These are phyloP conservation scores for Rattus rattus DNA, from an alignment of 2,113 vertebrate genomes.

Conservation along the genomic window DNA sequence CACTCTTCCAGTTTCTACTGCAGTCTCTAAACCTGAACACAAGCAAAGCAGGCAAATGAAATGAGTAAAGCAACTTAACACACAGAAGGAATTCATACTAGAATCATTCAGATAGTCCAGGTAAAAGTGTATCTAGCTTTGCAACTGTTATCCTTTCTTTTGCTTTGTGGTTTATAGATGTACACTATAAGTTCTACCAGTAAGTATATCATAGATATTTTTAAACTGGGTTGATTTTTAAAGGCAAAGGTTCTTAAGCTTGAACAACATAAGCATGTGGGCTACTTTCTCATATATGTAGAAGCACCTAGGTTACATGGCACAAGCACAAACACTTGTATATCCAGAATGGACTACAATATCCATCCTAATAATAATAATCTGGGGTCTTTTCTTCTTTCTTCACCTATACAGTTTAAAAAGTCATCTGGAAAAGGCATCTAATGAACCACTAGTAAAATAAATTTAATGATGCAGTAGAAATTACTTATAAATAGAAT, in stretches of 20 bases:
- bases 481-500: slow-evolving; percentile 30
- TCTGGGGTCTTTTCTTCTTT: background rate
- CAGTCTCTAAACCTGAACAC: background rate
- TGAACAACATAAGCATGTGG: background rate
- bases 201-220: background rate
- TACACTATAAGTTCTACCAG: background rate
- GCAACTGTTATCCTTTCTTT: background rate
- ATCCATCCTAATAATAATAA: background rate
- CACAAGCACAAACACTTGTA: slow-evolving; percentile 14
- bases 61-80: background rate
- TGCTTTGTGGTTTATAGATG: slow-evolving; percentile 12
- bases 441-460: slow-evolving; percentile 13
- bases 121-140: background rate
- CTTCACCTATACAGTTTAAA: background rate
- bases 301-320: background rate
- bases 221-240: slow-evolving; percentile 3
- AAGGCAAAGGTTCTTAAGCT: slow-evolving; percentile 11
- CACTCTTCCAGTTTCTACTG: background rate
- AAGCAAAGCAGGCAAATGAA: slow-evolving; percentile 38
- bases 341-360: background rate
- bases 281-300: background rate
- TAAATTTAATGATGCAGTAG: slow-evolving; percentile 7
- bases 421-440: background rate
- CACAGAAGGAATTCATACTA: background rate
- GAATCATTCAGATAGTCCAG: background rate